A percentile compares a stretch with the other conserved stretches of the same genome.
Conservation (phyloP, 1,140 invertebrate genomes). For the Dufourea novaeangliae region DNA sequence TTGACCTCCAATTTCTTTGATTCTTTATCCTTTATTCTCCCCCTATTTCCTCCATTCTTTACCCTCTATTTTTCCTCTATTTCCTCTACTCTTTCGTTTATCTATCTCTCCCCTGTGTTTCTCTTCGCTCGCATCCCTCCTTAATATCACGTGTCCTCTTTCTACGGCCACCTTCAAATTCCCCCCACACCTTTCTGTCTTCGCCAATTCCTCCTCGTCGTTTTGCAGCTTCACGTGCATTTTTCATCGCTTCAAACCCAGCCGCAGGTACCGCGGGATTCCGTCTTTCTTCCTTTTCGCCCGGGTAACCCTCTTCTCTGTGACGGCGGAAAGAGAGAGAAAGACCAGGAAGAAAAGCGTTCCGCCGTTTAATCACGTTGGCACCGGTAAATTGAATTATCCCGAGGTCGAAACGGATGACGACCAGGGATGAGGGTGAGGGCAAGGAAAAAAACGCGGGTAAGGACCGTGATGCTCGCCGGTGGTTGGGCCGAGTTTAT, state of each 20-base stretch:
- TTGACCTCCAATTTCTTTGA: no score
- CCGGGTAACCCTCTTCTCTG: no score
- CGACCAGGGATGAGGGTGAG: neutral
- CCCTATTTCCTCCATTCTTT: no score
- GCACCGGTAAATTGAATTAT: conserved; percentile 62
- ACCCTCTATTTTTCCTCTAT: neutral
- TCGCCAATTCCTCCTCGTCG: conserved; percentile 1
- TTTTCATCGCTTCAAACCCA: conserved; percentile 56
- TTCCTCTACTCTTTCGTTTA: no score
- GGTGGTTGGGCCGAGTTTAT: conserved; percentile 32
- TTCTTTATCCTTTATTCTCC: no score
- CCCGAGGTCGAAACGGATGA: conserved; percentile 2
- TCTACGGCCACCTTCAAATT: neutral
- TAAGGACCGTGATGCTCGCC: neutral
- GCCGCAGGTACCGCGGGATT: conserved; percentile 37
- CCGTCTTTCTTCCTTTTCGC: neutral
- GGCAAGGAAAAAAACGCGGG: conserved; percentile 23
- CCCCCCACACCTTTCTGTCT: neutral
- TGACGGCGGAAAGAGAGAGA: no score
- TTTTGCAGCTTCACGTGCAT: conserved; percentile 43
- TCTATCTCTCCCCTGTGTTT: no score
- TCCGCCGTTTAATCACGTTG: conserved; percentile 57
- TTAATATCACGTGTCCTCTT: neutral
- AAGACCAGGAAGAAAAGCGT: conserved; percentile 47
- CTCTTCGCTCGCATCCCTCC: neutral